Evolutionary conservation across 2,797 vertebrate species (phyloP), one percentile per base, ranked within the genome.

Genomic region (Euthynnus affinis): DNA sequence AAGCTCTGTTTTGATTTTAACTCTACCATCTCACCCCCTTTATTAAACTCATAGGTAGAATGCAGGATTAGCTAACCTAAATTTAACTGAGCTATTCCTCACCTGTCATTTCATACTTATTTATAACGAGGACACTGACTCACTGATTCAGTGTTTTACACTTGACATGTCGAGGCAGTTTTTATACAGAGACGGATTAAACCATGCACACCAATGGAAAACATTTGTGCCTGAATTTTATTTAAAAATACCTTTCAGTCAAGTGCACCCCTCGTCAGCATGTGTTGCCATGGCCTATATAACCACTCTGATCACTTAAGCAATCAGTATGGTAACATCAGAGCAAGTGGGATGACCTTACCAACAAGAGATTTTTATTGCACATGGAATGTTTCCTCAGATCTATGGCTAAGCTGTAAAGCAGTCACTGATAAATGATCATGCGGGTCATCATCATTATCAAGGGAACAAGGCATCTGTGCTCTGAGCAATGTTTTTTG

Each of bases 361-460:
- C 49, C 53, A 56, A 64, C 14, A 25, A 37, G 18, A 42, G 46
- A 29, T 42, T 56, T 73, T 37, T 27, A 51, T 76, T 59, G 12
- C 27, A 27, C 46, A 3, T 20, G 8, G 46, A 65, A 55, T 32
- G 29, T 69, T 44, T 51, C 22, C 56, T 60, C 48, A 63, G 29
- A 71, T 77, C 42, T 58, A 29, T 51, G 20, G 56, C 53, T 42
- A 15, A 44, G 63, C 61, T 8, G 61, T 58, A 42, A 37, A 70
- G 64, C 61, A 37, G 73, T 74, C 74, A 42, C 58, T 73, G 67
- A 69, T 32, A 74, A 72, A 79, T 58, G 75, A 77, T 78, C 52
- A 60, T 52, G 59, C 49, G 23, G 71, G 59, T 83, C 83, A 74
- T 70, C 53, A 73, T 83, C 51, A 77, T 84, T 74, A 83, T 66